Evolutionary conservation across 1,140 invertebrate species (phyloP), one percentile per base, ranked within the genome.

Genomic region (Monochamus saltuarius): DNA sequence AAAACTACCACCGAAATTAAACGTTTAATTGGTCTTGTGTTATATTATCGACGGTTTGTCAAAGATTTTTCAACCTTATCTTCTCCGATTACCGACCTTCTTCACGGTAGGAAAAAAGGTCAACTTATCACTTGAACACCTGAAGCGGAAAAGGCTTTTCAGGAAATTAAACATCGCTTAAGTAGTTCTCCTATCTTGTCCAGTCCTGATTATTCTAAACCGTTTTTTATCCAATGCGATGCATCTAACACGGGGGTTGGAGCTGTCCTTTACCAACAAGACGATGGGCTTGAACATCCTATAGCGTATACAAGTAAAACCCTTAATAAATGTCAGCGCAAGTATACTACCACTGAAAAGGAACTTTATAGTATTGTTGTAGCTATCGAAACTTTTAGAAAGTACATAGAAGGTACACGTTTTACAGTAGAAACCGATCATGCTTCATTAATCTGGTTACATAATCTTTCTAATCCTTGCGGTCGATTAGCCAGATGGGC

Each of bases 361-460:
- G 50, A 64, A 45, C 36, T 34, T 1, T 29, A 52, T n/a, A 52
- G 59, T 13, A 19, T 61, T 36, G 8, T 65, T 1, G 42, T 56
- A 34, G 53, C 10, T 47, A 43, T 65, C 6, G 62, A 62, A 19
- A 43, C 47, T 13, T 65, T 62, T 47, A 17, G 63, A 11, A 10
- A 35, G 7, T 65, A 57, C 49, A 34, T 65, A 7, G 59, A 60
- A 47, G 72, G 73, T 4, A 71, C 57, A 4, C 54, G 73, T 10
- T 80, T 84, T 52, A 72, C 40, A 6, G 68, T 81, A 0, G 59
- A 75, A 11, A 82, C 80, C 0, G 80, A 83, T 59, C 79, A 81
- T 57, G 64, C 68, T 13, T 70, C 75, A 4, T 61, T 83, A 2
- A 64, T 59, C 16, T 83, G 77, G 75, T 66, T 83, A 1, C 62